phyloP scores from a whole-genome alignment of 1,140 invertebrate species.

The Doryteuthis pealeii region DNA sequence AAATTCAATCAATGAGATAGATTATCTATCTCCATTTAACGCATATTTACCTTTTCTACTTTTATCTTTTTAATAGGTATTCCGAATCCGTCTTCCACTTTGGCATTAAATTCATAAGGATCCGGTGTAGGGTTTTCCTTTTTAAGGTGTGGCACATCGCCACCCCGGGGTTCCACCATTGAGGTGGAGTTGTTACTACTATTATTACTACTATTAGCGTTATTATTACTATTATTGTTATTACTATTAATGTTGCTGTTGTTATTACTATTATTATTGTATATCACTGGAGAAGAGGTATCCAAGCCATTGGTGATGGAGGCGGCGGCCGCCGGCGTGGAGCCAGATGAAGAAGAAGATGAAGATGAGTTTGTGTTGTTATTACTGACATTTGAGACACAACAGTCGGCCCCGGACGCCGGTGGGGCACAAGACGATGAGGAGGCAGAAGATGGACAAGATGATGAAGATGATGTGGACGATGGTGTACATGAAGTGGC shows the following conservation, averaged over 20 bases:
- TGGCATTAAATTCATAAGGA: constrained; percentile 57
- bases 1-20: too few species aligned
- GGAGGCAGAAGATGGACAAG: neutral
- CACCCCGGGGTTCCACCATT: constrained; percentile 40
- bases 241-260: neutral
- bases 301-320: constrained; percentile 1
- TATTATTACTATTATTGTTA: neutral
- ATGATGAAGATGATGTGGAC: neutral
- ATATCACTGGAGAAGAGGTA: neutral
- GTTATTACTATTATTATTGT: too few species aligned
- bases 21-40: too few species aligned
- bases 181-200: constrained; percentile 27
- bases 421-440: neutral
- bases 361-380: neutral
- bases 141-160: constrained; percentile 29
- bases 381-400: neutral
- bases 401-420: neutral
- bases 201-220: constrained; percentile 27
- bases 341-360: neutral
- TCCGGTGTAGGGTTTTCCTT: constrained; percentile 38
- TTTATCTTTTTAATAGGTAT: constrained; percentile 56
- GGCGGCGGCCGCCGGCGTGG: neutral
- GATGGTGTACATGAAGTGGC: neutral
- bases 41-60: constrained; percentile 45
- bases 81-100: constrained; percentile 52